Evolutionary conservation across 1,140 invertebrate species (phyloP).

Genomic region (Heliconius melpomene): DNA sequence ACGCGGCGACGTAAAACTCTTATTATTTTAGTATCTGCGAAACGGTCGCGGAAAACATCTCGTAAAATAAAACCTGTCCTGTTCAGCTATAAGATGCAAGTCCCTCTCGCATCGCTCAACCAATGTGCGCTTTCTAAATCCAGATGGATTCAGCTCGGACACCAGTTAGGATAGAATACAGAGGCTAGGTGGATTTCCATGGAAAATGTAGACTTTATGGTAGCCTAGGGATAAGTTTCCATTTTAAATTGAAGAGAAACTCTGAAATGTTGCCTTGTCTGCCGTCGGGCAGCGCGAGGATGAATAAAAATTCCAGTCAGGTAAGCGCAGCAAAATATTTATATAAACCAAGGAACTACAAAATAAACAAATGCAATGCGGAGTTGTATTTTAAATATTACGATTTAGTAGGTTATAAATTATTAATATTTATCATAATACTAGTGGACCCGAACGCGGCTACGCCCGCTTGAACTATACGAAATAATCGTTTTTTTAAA

Average conservation of each 20-base stretch:
- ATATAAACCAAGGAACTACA: conserved; percentile 64
- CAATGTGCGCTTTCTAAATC: conserved; percentile 69
- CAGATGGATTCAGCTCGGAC: conserved; percentile 73
- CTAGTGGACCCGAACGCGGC: too few relatives aligned
- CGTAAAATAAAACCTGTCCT: conserved; percentile 78
- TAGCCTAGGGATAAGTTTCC: conserved; percentile 78
- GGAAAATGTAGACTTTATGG: conserved; percentile 80
- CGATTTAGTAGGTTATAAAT: conserved; percentile 25
- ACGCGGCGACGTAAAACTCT: conserved; percentile 77
- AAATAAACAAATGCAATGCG: conserved; percentile 64
- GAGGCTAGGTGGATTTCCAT: conserved; percentile 74
- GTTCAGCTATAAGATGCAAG: conserved; percentile 64
- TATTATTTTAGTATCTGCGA: conserved; percentile 81
- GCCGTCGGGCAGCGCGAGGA: conserved; percentile 58
- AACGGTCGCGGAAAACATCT: conserved; percentile 76
- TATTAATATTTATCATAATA: background rate
- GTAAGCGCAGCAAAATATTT: conserved; percentile 70
- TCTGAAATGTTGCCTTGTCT: conserved; percentile 76
- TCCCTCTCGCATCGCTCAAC: conserved; percentile 54
- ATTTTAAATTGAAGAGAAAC: conserved; percentile 80
- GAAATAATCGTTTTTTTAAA: too few relatives aligned
- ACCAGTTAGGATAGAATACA: conserved; percentile 71
- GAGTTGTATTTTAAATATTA: conserved; percentile 20
- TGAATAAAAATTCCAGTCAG: conserved; percentile 78
- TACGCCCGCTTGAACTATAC: too few relatives aligned